Percentiles rank a stretch among this genome's conserved stretches.
Evolutionary conservation across 64 coral and sea anemone genomes (phyloP).

Genomic region (Dendronephthya gigantea): DNA sequence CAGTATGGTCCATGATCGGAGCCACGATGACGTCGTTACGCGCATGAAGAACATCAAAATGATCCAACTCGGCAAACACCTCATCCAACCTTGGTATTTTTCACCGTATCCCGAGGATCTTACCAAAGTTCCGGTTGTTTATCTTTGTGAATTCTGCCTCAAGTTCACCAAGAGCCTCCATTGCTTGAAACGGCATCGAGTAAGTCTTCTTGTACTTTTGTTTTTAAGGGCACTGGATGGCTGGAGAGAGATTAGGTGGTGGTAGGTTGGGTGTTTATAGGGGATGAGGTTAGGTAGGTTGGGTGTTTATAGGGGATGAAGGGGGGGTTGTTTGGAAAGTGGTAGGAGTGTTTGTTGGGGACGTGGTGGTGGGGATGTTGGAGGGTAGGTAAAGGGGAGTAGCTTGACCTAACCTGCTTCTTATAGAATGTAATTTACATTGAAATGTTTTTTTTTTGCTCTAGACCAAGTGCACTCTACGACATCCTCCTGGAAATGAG

Average conservation of each 20-base stretch:
- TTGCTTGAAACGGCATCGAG: conserved; percentile 90
- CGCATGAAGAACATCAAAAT: conserved; percentile 96
- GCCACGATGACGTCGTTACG: conserved; percentile 94
- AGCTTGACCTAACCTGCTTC: too few species aligned
- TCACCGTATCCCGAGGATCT: conserved; percentile 94
- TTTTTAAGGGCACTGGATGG: too few species aligned
- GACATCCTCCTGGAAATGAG: conserved; percentile 98
- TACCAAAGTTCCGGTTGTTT: conserved; percentile 65
- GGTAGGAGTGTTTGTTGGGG: too few species aligned
- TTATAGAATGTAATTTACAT: neutral
- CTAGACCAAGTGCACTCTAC: conserved; percentile 83
- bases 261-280: too few species aligned
- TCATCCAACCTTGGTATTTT: conserved; percentile 95
- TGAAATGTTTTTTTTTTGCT: conserved; percentile 1
- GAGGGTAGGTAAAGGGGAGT: too few species aligned
- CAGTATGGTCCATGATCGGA: conserved; percentile 96
- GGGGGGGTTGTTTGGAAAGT: too few species aligned
- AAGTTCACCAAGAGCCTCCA: conserved; percentile 96
- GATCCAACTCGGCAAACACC: conserved; percentile 75
- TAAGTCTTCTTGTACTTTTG: neutral
- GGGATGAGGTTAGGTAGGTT: too few species aligned
- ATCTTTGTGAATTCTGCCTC: conserved; percentile 92
- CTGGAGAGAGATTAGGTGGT: too few species aligned
- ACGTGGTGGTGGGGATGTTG: too few species aligned
- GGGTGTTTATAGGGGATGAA: too few species aligned